Conservation (phyloP, 1,140 invertebrate genomes). For the Aphelenchoides besseyi region DNA sequence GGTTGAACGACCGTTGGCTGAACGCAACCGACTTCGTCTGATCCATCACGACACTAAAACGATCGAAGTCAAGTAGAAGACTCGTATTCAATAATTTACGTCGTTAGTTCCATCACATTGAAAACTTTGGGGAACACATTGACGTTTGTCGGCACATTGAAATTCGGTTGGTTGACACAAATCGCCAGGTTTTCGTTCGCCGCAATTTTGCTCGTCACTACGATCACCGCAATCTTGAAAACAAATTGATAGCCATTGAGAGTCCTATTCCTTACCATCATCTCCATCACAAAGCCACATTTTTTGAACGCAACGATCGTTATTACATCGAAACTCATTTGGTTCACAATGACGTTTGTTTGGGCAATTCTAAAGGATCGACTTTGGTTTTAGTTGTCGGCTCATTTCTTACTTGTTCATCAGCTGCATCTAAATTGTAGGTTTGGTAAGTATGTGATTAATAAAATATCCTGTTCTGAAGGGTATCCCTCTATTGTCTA, state of each 20-base stretch:
- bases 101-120: slow-evolving; percentile 86
- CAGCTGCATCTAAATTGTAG: no score
- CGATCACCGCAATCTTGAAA: slow-evolving; percentile 80
- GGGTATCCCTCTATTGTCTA: no score
- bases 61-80: not conserved
- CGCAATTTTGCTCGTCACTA: slow-evolving; percentile 67
- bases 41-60: slow-evolving; percentile 69
- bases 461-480: no score
- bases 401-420: slow-evolving; percentile 65
- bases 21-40: slow-evolving; percentile 70
- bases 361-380: slow-evolving; percentile 49
- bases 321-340: slow-evolving; percentile 81
- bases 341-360: slow-evolving; percentile 73
- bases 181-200: slow-evolving; percentile 66
- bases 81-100: slow-evolving; percentile 69
- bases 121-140: slow-evolving; percentile 87
- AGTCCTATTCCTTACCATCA: not conserved
- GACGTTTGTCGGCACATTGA: slow-evolving; percentile 73
- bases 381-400: not conserved
- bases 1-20: slow-evolving; percentile 62
- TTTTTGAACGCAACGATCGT: slow-evolving; percentile 82
- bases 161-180: slow-evolving; percentile 78
- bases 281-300: slow-evolving; percentile 81
- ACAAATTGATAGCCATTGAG: not conserved
- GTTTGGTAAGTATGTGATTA: no score